Evolutionary conservation across 1,140 invertebrate species (phyloP).

Genomic region (Notospermus geniculatus): DNA sequence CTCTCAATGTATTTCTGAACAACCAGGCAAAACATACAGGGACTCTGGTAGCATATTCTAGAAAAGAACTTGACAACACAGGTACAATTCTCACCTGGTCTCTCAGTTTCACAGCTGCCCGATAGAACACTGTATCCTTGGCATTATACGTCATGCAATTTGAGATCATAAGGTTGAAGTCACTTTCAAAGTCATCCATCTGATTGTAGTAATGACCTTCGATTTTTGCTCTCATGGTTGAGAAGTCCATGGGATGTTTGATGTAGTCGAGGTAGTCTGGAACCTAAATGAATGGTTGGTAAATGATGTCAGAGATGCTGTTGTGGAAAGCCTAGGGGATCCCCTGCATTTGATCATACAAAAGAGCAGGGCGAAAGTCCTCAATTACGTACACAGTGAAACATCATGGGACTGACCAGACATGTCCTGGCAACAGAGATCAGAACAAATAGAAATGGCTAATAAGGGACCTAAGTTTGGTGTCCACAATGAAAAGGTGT

Average conservation of each 20-base stretch:
- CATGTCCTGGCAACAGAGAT: too few species aligned
- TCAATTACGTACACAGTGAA: too few species aligned
- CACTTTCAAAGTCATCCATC: constrained; percentile 77
- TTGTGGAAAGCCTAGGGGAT: too few species aligned
- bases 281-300: constrained; percentile 62
- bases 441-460: too few species aligned
- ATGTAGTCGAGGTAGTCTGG: constrained; percentile 92
- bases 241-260: constrained; percentile 92
- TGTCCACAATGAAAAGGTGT: too few species aligned
- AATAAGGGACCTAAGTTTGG: too few species aligned
- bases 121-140: constrained; percentile 80
- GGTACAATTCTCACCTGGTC: constrained; percentile 66
- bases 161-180: constrained; percentile 91
- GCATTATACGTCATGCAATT: constrained; percentile 95
- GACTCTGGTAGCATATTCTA: neutral
- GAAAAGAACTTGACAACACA: neutral
- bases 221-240: constrained; percentile 84
- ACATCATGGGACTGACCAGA: too few species aligned
- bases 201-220: constrained; percentile 72
- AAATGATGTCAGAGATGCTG: too few species aligned
- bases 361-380: too few species aligned
- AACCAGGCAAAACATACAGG: too few species aligned
- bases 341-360: too few species aligned
- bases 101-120: constrained; percentile 80
- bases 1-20: neutral